phyloP scores from a whole-genome alignment of 2,888 invertebrate species.

The Protodeltote pygarga region DNA sequence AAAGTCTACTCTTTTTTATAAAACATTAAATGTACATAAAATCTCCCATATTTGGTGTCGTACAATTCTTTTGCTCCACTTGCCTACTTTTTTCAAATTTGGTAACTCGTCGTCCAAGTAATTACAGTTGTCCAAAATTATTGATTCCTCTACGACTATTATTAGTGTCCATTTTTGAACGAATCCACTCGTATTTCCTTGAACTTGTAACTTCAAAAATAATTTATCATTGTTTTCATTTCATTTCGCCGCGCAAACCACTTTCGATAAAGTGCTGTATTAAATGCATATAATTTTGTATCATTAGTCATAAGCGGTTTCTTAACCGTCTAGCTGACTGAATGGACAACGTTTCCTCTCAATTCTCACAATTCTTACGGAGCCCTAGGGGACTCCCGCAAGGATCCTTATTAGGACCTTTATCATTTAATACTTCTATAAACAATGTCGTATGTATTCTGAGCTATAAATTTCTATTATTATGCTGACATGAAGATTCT shows the following conservation, averaged over 20 bases:
- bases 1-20: conserved; percentile 15
- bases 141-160: conserved; percentile 36
- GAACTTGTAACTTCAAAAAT: conserved; percentile 32
- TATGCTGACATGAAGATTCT: no score
- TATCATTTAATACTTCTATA: no score
- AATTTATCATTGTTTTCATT: conserved; percentile 18
- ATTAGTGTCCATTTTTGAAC: conserved; percentile 39
- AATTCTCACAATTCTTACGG: conserved; percentile 20
- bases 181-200: conserved; percentile 36
- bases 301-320: conserved; percentile 32
- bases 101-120: conserved; percentile 35
- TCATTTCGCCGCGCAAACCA: conserved; percentile 18
- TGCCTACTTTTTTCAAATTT: conserved; percentile 45
- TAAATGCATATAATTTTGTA: conserved; percentile 35
- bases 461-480: no score
- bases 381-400: no score
- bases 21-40: conserved; percentile 32
- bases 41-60: conserved; percentile 25
- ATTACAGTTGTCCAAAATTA: conserved; percentile 45
- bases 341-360: conserved; percentile 17
- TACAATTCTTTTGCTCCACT: conserved; percentile 35
- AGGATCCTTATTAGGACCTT: no score
- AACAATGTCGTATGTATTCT: no score
- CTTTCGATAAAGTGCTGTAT: conserved; percentile 29
- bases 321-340: conserved; percentile 29